Evolutionary conservation across 2,888 invertebrate genomes (phyloP), one percentile per base, ranked within the genome.

Genomic region (Scaptodrosophila latifasciaeformis): DNA sequence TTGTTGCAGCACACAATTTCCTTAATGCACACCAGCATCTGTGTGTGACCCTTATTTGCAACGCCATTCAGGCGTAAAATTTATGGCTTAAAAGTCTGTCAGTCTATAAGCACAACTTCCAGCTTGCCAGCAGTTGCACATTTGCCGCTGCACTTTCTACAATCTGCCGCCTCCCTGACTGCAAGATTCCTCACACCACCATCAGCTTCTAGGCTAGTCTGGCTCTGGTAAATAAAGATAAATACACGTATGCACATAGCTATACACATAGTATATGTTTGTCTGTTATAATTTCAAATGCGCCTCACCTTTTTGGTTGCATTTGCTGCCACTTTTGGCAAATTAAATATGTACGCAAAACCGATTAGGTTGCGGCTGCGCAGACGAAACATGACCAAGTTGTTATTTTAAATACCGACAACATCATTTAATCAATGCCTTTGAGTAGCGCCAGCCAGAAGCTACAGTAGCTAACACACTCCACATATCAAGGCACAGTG

Each of bases 371-470:
- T 63, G 30, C 15, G 30, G 9, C 9, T 30, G 19, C 13, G 75
- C 61, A 56, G 62, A 64, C 70, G 3, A 3, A 72, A 68, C 80
- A 80, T 80, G 74, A 62, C 74, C 74, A 75, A 75, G 74, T 75
- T 80, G 74, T 75, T 75, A 75, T 68, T 78, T 80, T 77, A 77
- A 75, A 80, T 78, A 80, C 81, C 75, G 71, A 80, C 75, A 75
- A 75, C 71, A 75, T 75, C 75, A 75, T 80, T 75, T 75, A 78
- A 75, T 75, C 74, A 77, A 74, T 67, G 80, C 65, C 75, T 62
- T 27, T 34, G 50, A 51, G 47, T 40, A 34, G 19, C 34, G 13
- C n/a, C 57, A 56, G 30, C 43, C 52, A 54, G 0, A 42, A 49
- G 18, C 49, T 42, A 30, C 37, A 15, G 42, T 46, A 15, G 12